Percentiles rank a stretch among this genome's conserved stretches.
Conservation (phyloP, 1,140 invertebrate species). For the Homarus americanus region DNA sequence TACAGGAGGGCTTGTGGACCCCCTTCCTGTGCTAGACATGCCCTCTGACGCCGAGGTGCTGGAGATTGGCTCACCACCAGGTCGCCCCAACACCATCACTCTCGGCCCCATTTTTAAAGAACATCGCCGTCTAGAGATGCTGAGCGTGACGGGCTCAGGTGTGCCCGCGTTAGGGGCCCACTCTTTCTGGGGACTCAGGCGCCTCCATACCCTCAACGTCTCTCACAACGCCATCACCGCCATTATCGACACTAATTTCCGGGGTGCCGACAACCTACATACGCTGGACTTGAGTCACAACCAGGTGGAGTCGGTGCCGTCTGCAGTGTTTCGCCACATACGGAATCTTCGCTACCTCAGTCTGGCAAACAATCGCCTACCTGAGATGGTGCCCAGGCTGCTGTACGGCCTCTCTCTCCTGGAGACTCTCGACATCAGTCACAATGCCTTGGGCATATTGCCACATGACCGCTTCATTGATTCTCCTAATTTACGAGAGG, state of each 20-base stretch:
- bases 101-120: slow-evolving; percentile 86
- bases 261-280: slow-evolving; percentile 78
- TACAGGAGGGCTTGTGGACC: slow-evolving; percentile 81
- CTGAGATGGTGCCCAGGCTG: slow-evolving; percentile 83
- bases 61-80: slow-evolving; percentile 83
- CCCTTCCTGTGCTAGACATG: slow-evolving; percentile 75
- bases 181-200: slow-evolving; percentile 87
- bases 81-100: slow-evolving; percentile 84
- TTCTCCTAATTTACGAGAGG: slow-evolving; percentile 82
- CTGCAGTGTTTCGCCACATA: slow-evolving; percentile 86
- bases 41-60: slow-evolving; percentile 80
- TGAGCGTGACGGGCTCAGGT: slow-evolving; percentile 86
- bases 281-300: slow-evolving; percentile 80
- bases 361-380: slow-evolving; percentile 85
- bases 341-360: slow-evolving; percentile 82
- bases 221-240: slow-evolving; percentile 87
- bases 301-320: slow-evolving; percentile 80
- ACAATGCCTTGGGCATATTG: slow-evolving; percentile 85
- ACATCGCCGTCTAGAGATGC: slow-evolving; percentile 84
- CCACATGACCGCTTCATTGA: slow-evolving; percentile 89
- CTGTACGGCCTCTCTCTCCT: slow-evolving; percentile 85
- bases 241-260: slow-evolving; percentile 79
- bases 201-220: slow-evolving; percentile 85
- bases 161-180: slow-evolving; percentile 88
- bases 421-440: slow-evolving; percentile 84